Conservation (phyloP, 2,797 vertebrate species). For the Paratrypauchen microcephalus region DNA sequence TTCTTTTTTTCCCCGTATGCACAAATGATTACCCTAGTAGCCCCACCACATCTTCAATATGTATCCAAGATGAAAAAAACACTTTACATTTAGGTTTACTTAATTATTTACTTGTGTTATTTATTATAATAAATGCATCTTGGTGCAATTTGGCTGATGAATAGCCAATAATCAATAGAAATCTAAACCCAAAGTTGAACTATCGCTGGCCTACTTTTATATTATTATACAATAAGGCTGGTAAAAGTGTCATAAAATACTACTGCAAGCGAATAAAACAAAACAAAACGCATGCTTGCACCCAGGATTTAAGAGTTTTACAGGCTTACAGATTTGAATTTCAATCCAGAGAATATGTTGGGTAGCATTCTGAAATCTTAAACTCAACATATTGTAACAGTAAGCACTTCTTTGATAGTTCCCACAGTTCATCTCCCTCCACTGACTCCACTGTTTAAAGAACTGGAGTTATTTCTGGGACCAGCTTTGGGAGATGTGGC, state of each 20-base stretch:
- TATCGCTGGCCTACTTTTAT: not conserved
- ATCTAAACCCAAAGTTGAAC: too few relatives aligned
- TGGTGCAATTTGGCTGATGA: too few relatives aligned
- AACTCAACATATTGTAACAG: slow-evolving; percentile 3
- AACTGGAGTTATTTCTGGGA: slow-evolving; percentile 6
- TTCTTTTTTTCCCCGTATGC: too few relatives aligned
- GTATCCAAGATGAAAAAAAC: too few relatives aligned
- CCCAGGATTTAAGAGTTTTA: not conserved
- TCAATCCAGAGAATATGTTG: not conserved
- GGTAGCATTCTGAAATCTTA: not conserved
- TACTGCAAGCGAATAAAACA: not conserved
- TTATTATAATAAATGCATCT: too few relatives aligned
- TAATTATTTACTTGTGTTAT: too few relatives aligned
- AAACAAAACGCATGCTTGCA: not conserved
- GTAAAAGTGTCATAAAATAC: not conserved
- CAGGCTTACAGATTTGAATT: slow-evolving; percentile 3
- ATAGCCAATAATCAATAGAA: too few relatives aligned
- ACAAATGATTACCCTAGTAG: too few relatives aligned
- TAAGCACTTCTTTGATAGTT: slow-evolving; percentile 1
- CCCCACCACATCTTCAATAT: too few relatives aligned
- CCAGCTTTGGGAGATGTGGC: not conserved
- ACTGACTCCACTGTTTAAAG: not conserved
- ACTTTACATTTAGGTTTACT: too few relatives aligned
- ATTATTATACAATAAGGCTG: not conserved
- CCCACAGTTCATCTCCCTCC: not conserved